Base-by-base conservation (phyloP, 2,888 invertebrate species). In the Stegana nigrithorax region DNA sequence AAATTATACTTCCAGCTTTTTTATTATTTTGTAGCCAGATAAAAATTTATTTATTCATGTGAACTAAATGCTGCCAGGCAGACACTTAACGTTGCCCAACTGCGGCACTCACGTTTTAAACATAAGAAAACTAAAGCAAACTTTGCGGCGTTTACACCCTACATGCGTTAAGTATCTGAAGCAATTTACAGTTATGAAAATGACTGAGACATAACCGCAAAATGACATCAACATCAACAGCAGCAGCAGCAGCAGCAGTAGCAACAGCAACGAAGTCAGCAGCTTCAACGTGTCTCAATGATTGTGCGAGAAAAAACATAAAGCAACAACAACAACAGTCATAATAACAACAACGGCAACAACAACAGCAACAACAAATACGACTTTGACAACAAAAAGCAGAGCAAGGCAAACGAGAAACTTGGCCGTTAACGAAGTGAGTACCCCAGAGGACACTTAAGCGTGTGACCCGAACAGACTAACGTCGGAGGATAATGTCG, bases 161-260 rank as follows among this genome's bases (percentile, higher is more conserved):
- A n/a, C n/a, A n/a, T n/a, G n/a, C n/a, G n/a, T n/a, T 80, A 81
- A 80, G 82, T 82, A 81, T 80, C 80, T 73, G 74, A 81, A 81
- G 80, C 82, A 82, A 82, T 82, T 82, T 81, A 79, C 81, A 81
- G 82, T 82, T 82, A 81, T 80, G 78, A 81, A 80, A 82, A 81
- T 80, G 76, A 78, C 53, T 32, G 76, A 78, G 77, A 78, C 72
- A 78, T 77, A 80, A 80, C 81, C 81, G 78, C 77, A 80, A 70
- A 79, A 71, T 72, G 71, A 77, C 78, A 79, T 68, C 60, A 66
- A 67, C 66, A 65, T 60, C 53, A 50, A 29, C 42, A 29, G 42
- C n/a, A 12, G 27, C 26, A 39, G 29, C 59, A 60, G 27, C 32
- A 42, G 44, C 7, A 50, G n/a, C 4, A 23, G 26, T 19, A n/a